A percentile compares a stretch with the other conserved stretches of the same genome.
These are phyloP conservation scores for Hirudo medicinalis DNA, from an alignment of 1,140 invertebrate genomes.

Conservation along the genomic window DNA sequence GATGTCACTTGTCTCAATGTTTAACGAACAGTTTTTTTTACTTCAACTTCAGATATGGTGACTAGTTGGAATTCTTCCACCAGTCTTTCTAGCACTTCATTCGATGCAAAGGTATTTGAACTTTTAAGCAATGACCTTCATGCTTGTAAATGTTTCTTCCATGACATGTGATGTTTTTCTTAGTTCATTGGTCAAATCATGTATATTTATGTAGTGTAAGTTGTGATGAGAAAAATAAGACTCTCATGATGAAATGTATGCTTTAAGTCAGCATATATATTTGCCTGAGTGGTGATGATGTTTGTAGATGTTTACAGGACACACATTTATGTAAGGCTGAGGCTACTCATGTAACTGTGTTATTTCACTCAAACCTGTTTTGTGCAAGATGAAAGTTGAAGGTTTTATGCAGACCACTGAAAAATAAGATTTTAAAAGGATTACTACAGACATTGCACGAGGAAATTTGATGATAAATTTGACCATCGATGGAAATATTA, in stretches of 20 bases:
- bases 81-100: neutral
- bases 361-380: no score
- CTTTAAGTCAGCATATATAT: no score
- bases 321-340: no score
- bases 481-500: neutral
- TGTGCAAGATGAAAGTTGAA: no score
- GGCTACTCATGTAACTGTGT: no score
- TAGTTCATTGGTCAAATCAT: neutral
- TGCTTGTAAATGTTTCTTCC: neutral
- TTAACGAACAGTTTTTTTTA: neutral
- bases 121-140: neutral
- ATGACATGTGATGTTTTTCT: neutral
- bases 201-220: neutral
- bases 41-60: neutral
- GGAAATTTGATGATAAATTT: conserved; percentile 4
- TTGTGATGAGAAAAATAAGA: no score
- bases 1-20: no score
- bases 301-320: no score
- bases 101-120: conserved; percentile 5
- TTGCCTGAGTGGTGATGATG: no score
- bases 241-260: no score
- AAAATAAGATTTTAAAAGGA: neutral
- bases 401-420: no score
- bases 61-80: conserved; percentile 8
- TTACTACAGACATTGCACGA: neutral